Conservation (phyloP, 2,888 invertebrate genomes). For the Rapana venosa region DNA sequence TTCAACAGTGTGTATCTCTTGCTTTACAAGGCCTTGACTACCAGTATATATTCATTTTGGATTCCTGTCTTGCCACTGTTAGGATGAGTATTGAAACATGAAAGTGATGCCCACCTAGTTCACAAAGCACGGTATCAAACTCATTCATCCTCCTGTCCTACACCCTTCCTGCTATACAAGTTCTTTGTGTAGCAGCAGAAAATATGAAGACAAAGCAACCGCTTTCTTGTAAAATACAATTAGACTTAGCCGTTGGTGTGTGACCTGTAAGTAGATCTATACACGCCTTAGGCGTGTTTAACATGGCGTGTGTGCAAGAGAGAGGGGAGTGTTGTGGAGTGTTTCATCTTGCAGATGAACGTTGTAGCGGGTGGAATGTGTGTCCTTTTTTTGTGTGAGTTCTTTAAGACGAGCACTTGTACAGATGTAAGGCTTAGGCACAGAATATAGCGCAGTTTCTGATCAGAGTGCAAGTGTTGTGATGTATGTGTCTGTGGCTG, state of each 20-base stretch:
- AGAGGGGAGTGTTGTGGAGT: not conserved
- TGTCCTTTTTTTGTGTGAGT: not conserved
- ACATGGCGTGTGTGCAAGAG: not conserved
- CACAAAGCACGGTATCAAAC: not conserved
- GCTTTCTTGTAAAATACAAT: constrained; percentile 1
- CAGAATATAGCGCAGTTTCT: not conserved
- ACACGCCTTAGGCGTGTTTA: not conserved
- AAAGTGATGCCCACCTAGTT: too few species aligned
- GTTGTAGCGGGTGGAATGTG: not conserved
- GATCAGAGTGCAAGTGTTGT: not conserved
- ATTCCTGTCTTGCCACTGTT: too few species aligned
- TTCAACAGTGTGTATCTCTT: too few species aligned
- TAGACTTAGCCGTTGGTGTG: not conserved
- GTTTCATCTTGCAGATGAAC: not conserved
- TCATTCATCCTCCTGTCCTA: not conserved
- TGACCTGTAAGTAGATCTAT: not conserved
- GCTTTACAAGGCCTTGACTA: too few species aligned
- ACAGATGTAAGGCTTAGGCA: not conserved
- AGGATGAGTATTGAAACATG: too few species aligned
- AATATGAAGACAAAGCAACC: constrained; percentile 7
- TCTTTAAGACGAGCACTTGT: not conserved
- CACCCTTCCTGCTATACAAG: not conserved
- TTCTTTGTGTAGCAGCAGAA: not conserved
- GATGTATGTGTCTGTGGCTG: not conserved
- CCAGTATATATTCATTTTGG: too few species aligned